Percentiles rank a stretch among this genome's conserved stretches.
phyloP scores from a whole-genome alignment of 1,140 invertebrate genomes.

The Anastrepha obliqua region DNA sequence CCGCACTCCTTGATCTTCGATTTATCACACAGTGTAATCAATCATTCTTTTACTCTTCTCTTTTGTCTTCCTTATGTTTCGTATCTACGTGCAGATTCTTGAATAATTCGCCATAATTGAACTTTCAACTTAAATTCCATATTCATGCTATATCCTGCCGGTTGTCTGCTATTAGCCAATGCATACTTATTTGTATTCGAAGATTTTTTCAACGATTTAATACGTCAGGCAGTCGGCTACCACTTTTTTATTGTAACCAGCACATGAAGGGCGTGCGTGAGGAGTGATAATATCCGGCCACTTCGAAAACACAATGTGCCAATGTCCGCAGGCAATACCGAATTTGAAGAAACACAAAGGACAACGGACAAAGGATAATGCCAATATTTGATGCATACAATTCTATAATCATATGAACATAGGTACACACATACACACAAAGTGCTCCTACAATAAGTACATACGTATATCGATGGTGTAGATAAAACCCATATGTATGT shows the following conservation, averaged over 20 bases:
- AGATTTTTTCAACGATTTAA: no score
- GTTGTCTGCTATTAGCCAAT: neutral
- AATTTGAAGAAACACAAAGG: conserved; percentile 8
- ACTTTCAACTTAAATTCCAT: no score
- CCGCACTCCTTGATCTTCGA: no score
- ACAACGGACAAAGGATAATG: conserved; percentile 15
- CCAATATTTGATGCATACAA: conserved; percentile 10
- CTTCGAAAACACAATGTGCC: neutral
- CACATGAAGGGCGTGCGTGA: neutral
- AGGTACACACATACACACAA: neutral
- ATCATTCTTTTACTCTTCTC: no score
- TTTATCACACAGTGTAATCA: no score
- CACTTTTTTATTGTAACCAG: neutral
- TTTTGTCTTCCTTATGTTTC: no score
- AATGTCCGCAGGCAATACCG: conserved; percentile 20
- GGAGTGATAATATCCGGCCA: neutral
- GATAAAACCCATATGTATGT: neutral
- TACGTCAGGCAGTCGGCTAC: neutral
- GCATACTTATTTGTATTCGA: neutral
- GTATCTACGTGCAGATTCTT: no score
- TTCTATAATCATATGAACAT: neutral
- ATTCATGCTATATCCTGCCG: no score
- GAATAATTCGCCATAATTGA: no score
- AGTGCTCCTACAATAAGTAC: no score
- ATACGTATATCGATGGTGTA: no score